phyloP scores from a whole-genome alignment of 2,797 vertebrate genomes.

The Gallinago stenura region DNA sequence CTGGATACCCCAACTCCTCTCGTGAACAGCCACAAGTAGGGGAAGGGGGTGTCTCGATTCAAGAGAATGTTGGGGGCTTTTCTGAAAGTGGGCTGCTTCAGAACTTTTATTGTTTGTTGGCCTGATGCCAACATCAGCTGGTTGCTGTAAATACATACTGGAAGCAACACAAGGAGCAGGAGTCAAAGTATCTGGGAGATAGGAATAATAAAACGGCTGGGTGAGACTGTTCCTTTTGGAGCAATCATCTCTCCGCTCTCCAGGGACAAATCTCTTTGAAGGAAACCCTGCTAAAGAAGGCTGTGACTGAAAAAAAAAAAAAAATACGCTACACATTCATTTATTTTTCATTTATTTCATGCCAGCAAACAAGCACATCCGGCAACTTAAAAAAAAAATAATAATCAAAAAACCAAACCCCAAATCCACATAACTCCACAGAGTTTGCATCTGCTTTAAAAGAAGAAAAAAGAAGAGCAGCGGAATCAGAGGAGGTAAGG shows the following conservation, averaged over 20 bases:
- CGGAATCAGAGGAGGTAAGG: background rate
- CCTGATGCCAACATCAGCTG: conserved; percentile 54
- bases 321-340: rapidly evolving
- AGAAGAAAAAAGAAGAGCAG: background rate
- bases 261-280: background rate
- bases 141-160: conserved; percentile 54
- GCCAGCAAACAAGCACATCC: background rate
- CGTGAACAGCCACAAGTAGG: background rate
- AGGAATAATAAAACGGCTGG: background rate
- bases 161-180: conserved; percentile 31
- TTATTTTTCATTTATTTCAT: background rate
- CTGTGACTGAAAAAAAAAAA: background rate
- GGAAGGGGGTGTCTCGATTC: background rate
- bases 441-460: background rate
- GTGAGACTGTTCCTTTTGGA: background rate
- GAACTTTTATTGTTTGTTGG: conserved; percentile 54
- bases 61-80: background rate
- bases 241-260: background rate
- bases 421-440: background rate
- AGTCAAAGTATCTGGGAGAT: background rate
- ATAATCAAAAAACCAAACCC: background rate
- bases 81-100: background rate
- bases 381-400: background rate
- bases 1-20: rapidly evolving
- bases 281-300: background rate